A percentile compares a stretch with the other conserved stretches of the same genome.
Conservation (phyloP, 2,888 invertebrate genomes). For the Drosophila maculinotata region DNA sequence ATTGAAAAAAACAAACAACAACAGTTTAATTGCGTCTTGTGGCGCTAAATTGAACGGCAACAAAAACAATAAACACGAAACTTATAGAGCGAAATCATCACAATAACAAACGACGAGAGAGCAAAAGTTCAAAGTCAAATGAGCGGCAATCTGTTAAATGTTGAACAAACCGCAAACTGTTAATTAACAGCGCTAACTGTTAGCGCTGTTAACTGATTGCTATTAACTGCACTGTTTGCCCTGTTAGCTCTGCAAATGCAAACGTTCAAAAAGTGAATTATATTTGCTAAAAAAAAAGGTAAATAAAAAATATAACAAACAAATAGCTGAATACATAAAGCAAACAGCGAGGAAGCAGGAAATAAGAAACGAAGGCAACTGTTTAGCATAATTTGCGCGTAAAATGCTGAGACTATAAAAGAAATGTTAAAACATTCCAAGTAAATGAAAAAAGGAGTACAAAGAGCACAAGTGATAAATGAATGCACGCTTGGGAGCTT, state of each 20-base stretch:
- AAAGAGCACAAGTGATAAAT: conserved; percentile 5
- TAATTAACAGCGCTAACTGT: conserved; percentile 16
- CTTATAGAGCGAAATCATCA: too few species aligned
- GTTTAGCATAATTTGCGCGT: conserved; percentile 61
- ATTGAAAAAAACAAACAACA: conserved; percentile 5
- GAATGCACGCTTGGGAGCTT: too few species aligned
- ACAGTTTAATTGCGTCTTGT: conserved; percentile 3
- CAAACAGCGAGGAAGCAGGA: conserved; percentile 3
- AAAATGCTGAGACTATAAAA: conserved; percentile 28
- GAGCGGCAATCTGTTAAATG: conserved; percentile 5
- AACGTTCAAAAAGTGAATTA: conserved; percentile 8
- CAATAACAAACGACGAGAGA: background rate
- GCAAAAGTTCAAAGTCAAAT: background rate
- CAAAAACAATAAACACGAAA: background rate
- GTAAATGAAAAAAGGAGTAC: conserved; percentile 7
- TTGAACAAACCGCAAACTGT: conserved; percentile 9
- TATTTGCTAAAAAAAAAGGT: conserved; percentile 8
- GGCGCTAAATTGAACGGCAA: conserved; percentile 11
- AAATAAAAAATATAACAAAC: conserved; percentile 12
- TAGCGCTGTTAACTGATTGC: conserved; percentile 4
- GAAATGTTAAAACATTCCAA: conserved; percentile 6
- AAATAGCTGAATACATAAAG: conserved; percentile 17
- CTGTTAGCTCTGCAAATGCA: conserved; percentile 7
- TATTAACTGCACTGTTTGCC: conserved; percentile 2
- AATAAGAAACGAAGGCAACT: conserved; percentile 35